A percentile compares a stretch with the other conserved stretches of the same genome.
phyloP scores from a whole-genome alignment of 1,140 invertebrate genomes.

The Euura saliciscinereae region DNA sequence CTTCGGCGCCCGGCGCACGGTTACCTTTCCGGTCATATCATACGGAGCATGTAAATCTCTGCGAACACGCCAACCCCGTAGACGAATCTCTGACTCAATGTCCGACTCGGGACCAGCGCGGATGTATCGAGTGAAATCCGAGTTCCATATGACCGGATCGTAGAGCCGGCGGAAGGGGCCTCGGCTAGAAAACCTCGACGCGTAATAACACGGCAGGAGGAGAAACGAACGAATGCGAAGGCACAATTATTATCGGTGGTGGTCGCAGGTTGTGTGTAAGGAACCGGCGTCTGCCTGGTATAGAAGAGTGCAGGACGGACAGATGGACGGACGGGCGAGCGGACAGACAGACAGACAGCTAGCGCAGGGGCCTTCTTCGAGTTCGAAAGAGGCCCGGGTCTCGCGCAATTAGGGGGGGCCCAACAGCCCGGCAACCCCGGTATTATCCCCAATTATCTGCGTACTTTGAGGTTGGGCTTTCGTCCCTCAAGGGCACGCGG shows the following conservation, averaged over 20 bases:
- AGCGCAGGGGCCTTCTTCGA: slow-evolving; percentile 23
- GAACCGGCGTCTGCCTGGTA: not conserved
- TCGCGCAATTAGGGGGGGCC: slow-evolving; percentile 52
- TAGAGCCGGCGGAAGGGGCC: too few species aligned
- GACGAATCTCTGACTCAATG: too few species aligned
- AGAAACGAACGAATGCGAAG: slow-evolving; percentile 24
- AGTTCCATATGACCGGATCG: too few species aligned
- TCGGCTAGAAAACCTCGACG: slow-evolving; percentile 9
- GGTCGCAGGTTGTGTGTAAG: slow-evolving; percentile 8
- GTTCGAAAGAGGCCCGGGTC: slow-evolving; percentile 40
- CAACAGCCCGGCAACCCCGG: slow-evolving; percentile 42
- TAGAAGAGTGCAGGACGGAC: not conserved
- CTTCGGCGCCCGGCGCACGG: slow-evolving; percentile 41
- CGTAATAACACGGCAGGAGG: slow-evolving; percentile 47
- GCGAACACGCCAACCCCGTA: slow-evolving; percentile 40
- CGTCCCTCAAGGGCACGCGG: slow-evolving; percentile 17
- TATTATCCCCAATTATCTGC: slow-evolving; percentile 58
- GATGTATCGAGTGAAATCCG: too few species aligned
- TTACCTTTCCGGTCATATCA: slow-evolving; percentile 46
- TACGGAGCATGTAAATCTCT: slow-evolving; percentile 46
- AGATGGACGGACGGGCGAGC: slow-evolving; percentile 10
- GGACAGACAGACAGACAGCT: slow-evolving; percentile 29
- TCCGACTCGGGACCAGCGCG: too few species aligned
- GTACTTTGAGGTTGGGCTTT: slow-evolving; percentile 53
- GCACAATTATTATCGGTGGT: not conserved